These are phyloP conservation scores for Palythoa grandiflora DNA, from an alignment of 92 coral and sea anemone genomes.

Conservation along the genomic window DNA sequence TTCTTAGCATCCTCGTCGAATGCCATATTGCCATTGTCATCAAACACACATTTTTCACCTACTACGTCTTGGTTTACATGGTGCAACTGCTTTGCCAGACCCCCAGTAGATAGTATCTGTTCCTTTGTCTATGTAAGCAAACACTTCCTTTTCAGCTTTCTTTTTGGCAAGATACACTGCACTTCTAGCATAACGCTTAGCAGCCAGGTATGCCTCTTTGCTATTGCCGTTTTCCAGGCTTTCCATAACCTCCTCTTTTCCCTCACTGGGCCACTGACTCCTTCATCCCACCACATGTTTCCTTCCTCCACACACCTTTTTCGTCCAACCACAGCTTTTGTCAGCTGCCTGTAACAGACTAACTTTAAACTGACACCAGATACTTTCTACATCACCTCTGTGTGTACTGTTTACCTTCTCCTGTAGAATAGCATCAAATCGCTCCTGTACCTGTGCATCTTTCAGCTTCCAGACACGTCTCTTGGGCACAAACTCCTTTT, in stretches of 20 bases:
- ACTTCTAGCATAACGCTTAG: constrained; percentile 22
- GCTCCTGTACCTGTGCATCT: background rate
- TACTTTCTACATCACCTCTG: background rate
- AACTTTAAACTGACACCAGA: background rate
- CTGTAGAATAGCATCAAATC: background rate
- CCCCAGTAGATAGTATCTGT: no score
- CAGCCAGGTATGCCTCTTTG: constrained; percentile 22
- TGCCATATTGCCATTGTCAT: no score
- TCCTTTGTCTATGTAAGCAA: no score
- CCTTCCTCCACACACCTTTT: background rate
- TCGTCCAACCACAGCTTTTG: constrained; percentile 20
- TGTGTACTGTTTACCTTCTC: background rate
- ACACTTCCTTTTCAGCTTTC: constrained; percentile 30
- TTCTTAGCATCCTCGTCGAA: no score
- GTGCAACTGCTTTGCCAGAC: no score
- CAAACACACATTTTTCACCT: no score
- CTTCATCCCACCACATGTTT: background rate
- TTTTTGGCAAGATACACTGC: constrained; percentile 5
- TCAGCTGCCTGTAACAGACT: background rate
- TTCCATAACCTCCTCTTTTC: background rate
- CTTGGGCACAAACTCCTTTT: background rate
- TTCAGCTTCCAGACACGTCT: background rate
- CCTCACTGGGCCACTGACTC: background rate
- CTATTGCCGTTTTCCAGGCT: constrained; percentile 13
- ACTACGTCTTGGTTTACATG: no score